Evolutionary conservation across 2,113 vertebrate species (phyloP).

Genomic region (Poeciliopsis turrubarensis): DNA sequence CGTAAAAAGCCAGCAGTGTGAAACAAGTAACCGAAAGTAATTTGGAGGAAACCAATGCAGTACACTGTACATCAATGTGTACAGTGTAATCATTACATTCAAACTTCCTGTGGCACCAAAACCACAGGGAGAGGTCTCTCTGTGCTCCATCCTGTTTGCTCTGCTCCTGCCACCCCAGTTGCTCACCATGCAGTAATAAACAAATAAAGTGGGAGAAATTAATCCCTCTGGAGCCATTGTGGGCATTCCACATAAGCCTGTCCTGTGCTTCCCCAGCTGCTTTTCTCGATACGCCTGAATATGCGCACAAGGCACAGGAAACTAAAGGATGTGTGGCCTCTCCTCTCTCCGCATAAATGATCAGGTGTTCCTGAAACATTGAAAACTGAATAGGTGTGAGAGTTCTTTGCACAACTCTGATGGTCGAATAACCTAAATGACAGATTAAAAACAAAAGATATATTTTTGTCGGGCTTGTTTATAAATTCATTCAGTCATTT

Average conservation of each 20-base stretch:
- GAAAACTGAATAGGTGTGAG: too few species aligned
- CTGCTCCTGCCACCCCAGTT: conserved; percentile 54
- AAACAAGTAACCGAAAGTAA: not conserved
- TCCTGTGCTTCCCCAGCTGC: conserved; percentile 59
- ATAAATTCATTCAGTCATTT: too few species aligned
- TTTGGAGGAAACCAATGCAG: conserved; percentile 6
- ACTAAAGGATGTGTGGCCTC: not conserved
- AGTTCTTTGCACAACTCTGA: too few species aligned
- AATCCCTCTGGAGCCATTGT: conserved; percentile 68
- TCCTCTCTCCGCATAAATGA: too few species aligned
- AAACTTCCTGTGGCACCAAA: conserved; percentile 50
- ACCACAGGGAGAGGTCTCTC: conserved; percentile 59
- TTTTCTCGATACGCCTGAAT: conserved; percentile 26
- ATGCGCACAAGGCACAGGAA: conserved; percentile 34
- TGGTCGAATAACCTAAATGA: too few species aligned
- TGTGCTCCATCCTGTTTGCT: conserved; percentile 61
- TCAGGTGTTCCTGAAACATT: too few species aligned
- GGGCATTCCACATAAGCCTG: conserved; percentile 59
- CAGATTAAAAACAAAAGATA: too few species aligned
- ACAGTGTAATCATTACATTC: conserved; percentile 36
- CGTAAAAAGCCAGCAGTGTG: not conserved
- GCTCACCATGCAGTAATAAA: conserved; percentile 66
- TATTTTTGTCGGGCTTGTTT: too few species aligned
- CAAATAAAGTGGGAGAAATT: conserved; percentile 68
- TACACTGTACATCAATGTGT: conserved; percentile 6